phyloP scores from a whole-genome alignment of 2,113 vertebrate genomes.

The Erythrocebus patas region DNA sequence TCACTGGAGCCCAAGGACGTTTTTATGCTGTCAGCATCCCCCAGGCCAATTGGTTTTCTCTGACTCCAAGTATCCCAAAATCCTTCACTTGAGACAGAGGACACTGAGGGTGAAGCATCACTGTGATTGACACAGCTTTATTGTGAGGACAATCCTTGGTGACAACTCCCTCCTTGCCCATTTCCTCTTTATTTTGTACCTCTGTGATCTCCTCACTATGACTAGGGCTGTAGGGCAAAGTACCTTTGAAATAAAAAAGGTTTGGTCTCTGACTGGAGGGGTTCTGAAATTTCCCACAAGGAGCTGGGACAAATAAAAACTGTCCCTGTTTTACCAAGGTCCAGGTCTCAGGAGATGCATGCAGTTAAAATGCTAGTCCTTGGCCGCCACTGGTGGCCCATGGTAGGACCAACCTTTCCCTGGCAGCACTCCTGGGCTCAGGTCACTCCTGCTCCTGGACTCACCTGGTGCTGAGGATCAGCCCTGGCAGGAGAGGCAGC shows the following conservation, averaged over 20 bases:
- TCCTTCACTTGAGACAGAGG: not conserved
- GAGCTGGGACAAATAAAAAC: not conserved
- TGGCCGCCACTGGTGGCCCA: not conserved
- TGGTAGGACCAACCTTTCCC: not conserved
- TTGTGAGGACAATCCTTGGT: rapidly evolving
- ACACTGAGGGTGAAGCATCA: not conserved
- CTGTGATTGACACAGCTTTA: not conserved
- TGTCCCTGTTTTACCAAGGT: not conserved
- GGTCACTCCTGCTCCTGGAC: conserved; percentile 1
- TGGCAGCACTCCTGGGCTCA: not conserved
- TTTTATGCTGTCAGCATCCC: not conserved
- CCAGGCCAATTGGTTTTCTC: not conserved
- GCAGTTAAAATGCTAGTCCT: not conserved
- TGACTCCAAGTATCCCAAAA: not conserved
- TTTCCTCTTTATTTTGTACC: not conserved
- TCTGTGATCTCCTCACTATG: not conserved
- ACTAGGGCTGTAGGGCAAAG: not conserved
- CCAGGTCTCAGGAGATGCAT: not conserved
- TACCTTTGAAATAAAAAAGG: not conserved
- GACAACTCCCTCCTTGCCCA: not conserved
- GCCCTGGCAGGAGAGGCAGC: conserved; percentile 39
- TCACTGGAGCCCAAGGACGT: conserved; percentile 45
- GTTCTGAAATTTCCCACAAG: not conserved
- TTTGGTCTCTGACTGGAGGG: not conserved
- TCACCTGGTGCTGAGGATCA: conserved; percentile 73